Percentiles rank a stretch among this genome's conserved stretches.
These are phyloP conservation scores for Spongilla lacustris DNA, from an alignment of 37 sponge, comb jelly and placozoan genomes.

Conservation along the genomic window DNA sequence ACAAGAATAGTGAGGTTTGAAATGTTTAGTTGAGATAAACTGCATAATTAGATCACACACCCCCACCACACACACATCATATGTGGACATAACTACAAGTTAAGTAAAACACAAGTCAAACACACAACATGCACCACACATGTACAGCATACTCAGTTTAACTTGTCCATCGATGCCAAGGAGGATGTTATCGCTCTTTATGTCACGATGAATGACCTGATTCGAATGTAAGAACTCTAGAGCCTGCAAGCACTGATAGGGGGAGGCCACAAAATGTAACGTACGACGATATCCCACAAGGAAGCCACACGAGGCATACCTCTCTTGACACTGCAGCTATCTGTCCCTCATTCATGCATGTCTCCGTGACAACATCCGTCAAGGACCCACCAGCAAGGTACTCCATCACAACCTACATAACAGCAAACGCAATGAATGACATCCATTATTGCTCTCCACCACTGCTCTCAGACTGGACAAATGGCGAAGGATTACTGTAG, in stretches of 20 bases:
- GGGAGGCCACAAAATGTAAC: background rate
- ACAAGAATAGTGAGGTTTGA: too few relatives aligned
- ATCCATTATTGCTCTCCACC: too few relatives aligned
- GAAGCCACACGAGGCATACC: conserved; percentile 33
- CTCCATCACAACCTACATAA: conserved; percentile 97
- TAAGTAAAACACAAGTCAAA: background rate
- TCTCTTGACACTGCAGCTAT: conserved; percentile 99
- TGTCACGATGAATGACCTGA: conserved; percentile 97
- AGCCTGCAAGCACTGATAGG: conserved; percentile 87
- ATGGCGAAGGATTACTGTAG: too few relatives aligned
- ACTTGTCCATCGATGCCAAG: conserved; percentile 98
- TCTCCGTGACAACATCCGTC: conserved; percentile 99
- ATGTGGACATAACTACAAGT: background rate
- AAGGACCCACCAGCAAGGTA: conserved; percentile 98
- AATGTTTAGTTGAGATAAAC: too few relatives aligned
- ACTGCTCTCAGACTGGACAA: too few relatives aligned
- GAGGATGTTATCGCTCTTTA: conserved; percentile 98
- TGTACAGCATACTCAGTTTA: conserved; percentile 89
- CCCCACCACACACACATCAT: background rate
- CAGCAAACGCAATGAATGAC: background rate
- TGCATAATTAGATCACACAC: too few relatives aligned
- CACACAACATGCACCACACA: background rate
- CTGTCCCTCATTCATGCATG: conserved; percentile 95
- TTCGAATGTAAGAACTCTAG: conserved; percentile 93
- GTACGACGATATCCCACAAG: background rate